Evolutionary conservation across 2,797 vertebrate species (phyloP).

Genomic region (Sternotherus odoratus): DNA sequence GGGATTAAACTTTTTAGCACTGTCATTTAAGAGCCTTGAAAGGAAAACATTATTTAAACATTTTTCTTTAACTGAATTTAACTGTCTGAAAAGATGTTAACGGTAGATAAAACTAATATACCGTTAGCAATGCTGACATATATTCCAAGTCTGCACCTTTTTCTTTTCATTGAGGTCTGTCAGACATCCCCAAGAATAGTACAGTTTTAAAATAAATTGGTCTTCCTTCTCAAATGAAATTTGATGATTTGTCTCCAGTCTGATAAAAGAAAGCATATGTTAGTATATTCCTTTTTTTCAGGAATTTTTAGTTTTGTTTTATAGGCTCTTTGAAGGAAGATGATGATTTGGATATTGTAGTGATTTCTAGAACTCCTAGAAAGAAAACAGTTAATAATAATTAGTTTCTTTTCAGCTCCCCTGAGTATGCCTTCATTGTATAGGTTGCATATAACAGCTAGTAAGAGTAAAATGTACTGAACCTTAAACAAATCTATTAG

Average conservation of each 20-base stretch:
- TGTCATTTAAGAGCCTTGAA: slow-evolving; percentile 67
- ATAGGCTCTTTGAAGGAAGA: slow-evolving; percentile 51
- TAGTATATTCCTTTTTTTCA: slow-evolving; percentile 53
- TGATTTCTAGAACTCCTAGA: slow-evolving; percentile 47
- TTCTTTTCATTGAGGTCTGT: slow-evolving; percentile 30
- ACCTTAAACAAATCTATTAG: slow-evolving; percentile 75
- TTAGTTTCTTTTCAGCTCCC: slow-evolving; percentile 54
- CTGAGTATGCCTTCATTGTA: slow-evolving; percentile 58
- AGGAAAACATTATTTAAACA: slow-evolving; percentile 51
- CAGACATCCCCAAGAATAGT: slow-evolving; percentile 37
- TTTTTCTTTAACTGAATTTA: slow-evolving; percentile 24
- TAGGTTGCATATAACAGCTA: slow-evolving; percentile 43
- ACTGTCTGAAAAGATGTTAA: slow-evolving; percentile 54
- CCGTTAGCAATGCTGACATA: slow-evolving; percentile 47
- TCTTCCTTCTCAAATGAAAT: slow-evolving; percentile 43
- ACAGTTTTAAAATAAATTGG: slow-evolving; percentile 20
- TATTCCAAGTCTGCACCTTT: slow-evolving; percentile 24
- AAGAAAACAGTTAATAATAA: slow-evolving; percentile 72
- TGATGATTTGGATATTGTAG: slow-evolving; percentile 59
- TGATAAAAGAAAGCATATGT: slow-evolving; percentile 51
- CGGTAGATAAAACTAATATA: slow-evolving; percentile 40
- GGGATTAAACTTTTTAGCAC: slow-evolving; percentile 64
- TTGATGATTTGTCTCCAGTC: slow-evolving; percentile 50
- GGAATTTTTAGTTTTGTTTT: slow-evolving; percentile 49
- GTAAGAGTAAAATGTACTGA: slow-evolving; percentile 53